These are phyloP conservation scores for Athene noctua DNA, from an alignment of 2,113 vertebrate genomes.

Conservation along the genomic window DNA sequence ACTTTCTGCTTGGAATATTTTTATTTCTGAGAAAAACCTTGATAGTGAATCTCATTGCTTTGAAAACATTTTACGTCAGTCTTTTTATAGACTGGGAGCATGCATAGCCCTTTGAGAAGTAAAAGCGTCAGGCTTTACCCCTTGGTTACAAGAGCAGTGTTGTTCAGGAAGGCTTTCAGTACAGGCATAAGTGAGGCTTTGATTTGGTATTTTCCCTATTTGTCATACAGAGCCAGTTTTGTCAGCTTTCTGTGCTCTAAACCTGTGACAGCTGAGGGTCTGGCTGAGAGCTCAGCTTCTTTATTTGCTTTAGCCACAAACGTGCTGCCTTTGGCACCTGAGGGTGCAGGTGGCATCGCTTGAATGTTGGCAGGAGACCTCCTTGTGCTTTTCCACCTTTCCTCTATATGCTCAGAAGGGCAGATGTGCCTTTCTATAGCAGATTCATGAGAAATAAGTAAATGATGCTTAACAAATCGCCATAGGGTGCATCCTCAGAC, in stretches of 20 bases:
- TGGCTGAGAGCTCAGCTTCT: neutral
- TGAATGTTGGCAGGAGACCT: neutral
- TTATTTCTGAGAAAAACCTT: neutral
- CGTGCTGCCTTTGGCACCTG: neutral
- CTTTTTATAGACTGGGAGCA: neutral
- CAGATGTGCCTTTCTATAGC: neutral
- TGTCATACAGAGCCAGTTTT: neutral
- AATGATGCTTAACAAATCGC: neutral
- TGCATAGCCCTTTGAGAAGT: neutral
- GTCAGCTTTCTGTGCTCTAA: neutral
- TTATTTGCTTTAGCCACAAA: neutral
- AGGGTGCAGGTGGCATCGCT: neutral
- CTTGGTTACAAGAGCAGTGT: neutral
- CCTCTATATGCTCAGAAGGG: neutral
- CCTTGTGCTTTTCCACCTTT: neutral
- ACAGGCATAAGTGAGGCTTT: neutral
- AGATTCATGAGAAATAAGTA: neutral
- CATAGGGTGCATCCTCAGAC: neutral
- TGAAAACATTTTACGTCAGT: neutral
- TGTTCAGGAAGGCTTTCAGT: neutral
- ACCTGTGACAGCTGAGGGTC: neutral
- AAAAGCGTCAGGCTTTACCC: neutral
- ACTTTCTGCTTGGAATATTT: neutral
- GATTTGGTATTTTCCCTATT: neutral
- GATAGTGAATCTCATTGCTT: neutral